These are phyloP conservation scores for Serrognathus titanus DNA, from an alignment of 2,888 invertebrate species.

Conservation along the genomic window DNA sequence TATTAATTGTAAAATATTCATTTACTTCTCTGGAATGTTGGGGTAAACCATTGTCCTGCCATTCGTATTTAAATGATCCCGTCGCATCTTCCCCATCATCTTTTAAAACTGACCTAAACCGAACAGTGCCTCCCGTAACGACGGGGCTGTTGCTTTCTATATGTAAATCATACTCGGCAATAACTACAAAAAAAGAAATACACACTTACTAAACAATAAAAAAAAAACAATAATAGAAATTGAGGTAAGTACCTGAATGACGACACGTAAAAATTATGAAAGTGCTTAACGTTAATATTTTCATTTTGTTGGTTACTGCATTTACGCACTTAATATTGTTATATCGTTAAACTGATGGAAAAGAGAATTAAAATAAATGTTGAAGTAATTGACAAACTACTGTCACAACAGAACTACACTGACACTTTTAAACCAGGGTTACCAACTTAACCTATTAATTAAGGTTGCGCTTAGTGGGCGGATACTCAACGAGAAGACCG, in stretches of 20 bases:
- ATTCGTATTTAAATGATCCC: constrained; percentile 55
- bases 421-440: too few species aligned
- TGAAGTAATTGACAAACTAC: neutral
- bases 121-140: constrained; percentile 69
- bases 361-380: neutral
- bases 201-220: neutral
- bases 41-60: constrained; percentile 60
- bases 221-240: neutral
- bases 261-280: too few species aligned
- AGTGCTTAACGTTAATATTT: too few species aligned
- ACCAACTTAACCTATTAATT: too few species aligned
- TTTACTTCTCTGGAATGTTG: constrained; percentile 52
- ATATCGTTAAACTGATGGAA: too few species aligned
- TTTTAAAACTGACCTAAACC: constrained; percentile 61
- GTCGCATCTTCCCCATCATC: constrained; percentile 45
- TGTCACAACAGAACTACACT: neutral
- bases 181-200: neutral
- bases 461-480: too few species aligned
- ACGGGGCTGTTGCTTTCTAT: constrained; percentile 64
- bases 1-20: constrained; percentile 1
- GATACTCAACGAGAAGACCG: too few species aligned
- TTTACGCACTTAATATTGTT: too few species aligned
- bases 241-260: too few species aligned
- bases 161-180: constrained; percentile 46
- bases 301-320: too few species aligned